Percentiles rank a stretch among this genome's conserved stretches.
These are phyloP conservation scores for Chaetorhynchus papuensis DNA, from an alignment of 2,113 vertebrate species.

Conservation along the genomic window DNA sequence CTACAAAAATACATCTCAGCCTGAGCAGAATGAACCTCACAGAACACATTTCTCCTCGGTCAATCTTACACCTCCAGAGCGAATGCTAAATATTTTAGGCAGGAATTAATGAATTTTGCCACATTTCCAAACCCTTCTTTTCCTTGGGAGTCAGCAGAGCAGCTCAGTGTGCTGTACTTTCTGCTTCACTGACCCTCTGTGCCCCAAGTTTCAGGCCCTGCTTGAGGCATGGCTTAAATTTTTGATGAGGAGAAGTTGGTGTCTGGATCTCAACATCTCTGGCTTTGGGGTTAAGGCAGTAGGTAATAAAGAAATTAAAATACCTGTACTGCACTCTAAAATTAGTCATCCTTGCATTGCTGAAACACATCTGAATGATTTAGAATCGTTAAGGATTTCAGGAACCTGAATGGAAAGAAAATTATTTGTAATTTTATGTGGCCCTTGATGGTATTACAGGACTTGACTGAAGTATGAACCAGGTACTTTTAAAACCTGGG, in stretches of 20 bases:
- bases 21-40: not conserved
- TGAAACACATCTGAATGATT: not conserved
- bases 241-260: not conserved
- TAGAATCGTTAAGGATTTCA: not conserved
- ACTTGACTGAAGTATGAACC: not conserved
- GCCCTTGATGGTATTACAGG: not conserved
- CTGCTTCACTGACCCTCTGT: not conserved
- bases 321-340: not conserved
- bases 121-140: not conserved
- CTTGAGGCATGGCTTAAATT: not conserved
- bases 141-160: not conserved
- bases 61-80: not conserved
- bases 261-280: not conserved
- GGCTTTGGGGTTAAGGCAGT: not conserved
- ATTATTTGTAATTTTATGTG: not conserved
- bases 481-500: not conserved
- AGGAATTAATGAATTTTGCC: conserved; percentile 31
- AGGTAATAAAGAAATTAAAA: not conserved
- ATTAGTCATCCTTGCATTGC: not conserved
- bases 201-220: not conserved
- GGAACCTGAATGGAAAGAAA: not conserved
- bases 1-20: not conserved
- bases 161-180: not conserved
- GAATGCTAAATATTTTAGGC: conserved; percentile 1
- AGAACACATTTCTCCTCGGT: not conserved